These are phyloP conservation scores for Pseudococcus jackbeardsleyi DNA, from an alignment of 2,888 invertebrate genomes.

Conservation along the genomic window DNA sequence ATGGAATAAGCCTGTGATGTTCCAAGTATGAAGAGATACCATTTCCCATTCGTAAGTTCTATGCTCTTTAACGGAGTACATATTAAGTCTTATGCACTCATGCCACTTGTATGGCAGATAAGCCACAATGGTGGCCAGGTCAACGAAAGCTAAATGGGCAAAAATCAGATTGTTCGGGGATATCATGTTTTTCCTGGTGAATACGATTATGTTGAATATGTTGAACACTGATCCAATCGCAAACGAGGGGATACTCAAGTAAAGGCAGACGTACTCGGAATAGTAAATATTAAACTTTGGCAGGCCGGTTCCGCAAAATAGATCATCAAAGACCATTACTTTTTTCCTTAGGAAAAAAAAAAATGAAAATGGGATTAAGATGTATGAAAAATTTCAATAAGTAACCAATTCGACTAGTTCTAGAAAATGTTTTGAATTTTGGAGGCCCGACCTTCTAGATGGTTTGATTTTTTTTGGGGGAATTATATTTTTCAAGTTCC, in stretches of 20 bases:
- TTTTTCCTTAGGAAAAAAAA: not conserved
- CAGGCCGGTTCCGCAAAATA: slow-evolving; percentile 65
- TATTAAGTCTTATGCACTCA: not conserved
- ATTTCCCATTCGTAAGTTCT: slow-evolving; percentile 81
- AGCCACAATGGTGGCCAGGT: not conserved
- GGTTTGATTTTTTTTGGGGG: too few species aligned
- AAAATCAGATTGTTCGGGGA: not conserved
- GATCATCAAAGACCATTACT: slow-evolving; percentile 70
- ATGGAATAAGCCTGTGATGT: slow-evolving; percentile 88
- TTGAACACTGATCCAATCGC: not conserved
- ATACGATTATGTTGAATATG: not conserved
- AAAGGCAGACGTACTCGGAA: slow-evolving; percentile 85
- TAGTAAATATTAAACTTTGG: slow-evolving; percentile 77
- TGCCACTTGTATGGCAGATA: not conserved
- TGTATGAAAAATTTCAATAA: too few species aligned
- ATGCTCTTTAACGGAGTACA: slow-evolving; percentile 71
- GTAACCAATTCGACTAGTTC: too few species aligned
- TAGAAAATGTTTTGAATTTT: too few species aligned
- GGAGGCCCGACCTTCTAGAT: too few species aligned
- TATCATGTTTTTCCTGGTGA: not conserved
- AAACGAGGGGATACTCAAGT: not conserved
- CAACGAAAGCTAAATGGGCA: not conserved
- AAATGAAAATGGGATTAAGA: not conserved
- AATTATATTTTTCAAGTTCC: too few species aligned
- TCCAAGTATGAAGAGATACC: slow-evolving; percentile 89